Evolutionary conservation across 2,797 vertebrate genomes (phyloP).

Genomic region (Jordanella pulchra): DNA sequence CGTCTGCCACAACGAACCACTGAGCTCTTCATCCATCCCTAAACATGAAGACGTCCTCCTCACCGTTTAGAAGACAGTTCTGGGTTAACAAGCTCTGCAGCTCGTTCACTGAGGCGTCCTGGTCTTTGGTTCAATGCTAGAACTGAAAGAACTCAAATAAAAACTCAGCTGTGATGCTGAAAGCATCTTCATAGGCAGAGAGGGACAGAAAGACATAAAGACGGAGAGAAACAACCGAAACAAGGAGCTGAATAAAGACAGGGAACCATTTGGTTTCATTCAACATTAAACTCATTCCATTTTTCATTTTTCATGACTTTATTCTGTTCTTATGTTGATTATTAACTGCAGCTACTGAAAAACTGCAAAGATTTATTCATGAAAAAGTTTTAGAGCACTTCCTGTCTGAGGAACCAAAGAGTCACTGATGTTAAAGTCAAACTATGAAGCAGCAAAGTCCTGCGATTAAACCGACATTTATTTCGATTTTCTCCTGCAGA

Average conservation of each 20-base stretch:
- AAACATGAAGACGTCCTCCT: not conserved
- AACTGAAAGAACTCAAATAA: not conserved
- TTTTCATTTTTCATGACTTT: no score
- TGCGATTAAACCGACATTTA: not conserved
- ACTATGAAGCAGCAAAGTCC: not conserved
- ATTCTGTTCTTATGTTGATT: no score
- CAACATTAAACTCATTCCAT: no score
- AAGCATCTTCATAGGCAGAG: not conserved
- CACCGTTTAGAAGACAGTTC: not conserved
- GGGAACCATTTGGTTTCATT: no score
- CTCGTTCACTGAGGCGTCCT: not conserved
- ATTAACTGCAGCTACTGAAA: no score
- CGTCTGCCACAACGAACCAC: not conserved
- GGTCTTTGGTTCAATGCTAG: not conserved
- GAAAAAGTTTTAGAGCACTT: no score
- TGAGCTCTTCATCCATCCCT: not conserved
- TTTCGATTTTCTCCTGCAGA: not conserved
- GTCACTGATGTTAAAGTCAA: no score
- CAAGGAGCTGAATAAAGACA: no score
- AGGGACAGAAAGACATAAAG: no score
- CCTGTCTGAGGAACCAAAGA: no score
- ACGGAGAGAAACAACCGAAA: no score
- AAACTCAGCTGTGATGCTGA: not conserved
- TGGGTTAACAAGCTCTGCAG: not conserved
- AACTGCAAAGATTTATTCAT: no score